Percentiles rank a stretch among this genome's conserved stretches.
phyloP scores from a whole-genome alignment of 2,797 vertebrate species.

The Pangasius mekongensis region DNA sequence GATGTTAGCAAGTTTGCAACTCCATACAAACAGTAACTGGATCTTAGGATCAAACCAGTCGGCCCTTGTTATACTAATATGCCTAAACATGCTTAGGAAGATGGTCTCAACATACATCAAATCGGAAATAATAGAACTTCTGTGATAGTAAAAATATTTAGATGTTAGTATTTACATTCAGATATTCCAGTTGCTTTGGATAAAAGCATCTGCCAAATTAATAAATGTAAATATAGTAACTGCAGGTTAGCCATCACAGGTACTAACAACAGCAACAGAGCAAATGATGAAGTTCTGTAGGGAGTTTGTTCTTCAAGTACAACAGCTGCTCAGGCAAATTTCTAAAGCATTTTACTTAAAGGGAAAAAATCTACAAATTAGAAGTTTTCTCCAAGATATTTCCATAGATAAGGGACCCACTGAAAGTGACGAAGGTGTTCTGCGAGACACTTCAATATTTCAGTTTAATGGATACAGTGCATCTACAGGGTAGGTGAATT shows the following conservation, averaged over 20 bases:
- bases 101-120: background rate
- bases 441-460: background rate
- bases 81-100: background rate
- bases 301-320: background rate
- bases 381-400: background rate
- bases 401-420: background rate
- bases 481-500: background rate
- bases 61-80: background rate
- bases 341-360: background rate
- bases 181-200: background rate
- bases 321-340: background rate
- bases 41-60: background rate
- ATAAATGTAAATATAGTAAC: background rate
- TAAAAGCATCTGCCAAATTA: background rate
- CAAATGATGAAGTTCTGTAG: background rate
- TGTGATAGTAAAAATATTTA: background rate
- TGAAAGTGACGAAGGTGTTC: background rate
- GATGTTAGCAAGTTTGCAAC: background rate
- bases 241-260: background rate
- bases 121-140: background rate
- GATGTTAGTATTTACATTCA: background rate
- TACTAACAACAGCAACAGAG: background rate
- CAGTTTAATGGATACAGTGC: background rate
- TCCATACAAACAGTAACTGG: background rate
- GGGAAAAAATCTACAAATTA: background rate